Conservation (phyloP, 2,797 vertebrate genomes). For the Saxicola maurus region DNA sequence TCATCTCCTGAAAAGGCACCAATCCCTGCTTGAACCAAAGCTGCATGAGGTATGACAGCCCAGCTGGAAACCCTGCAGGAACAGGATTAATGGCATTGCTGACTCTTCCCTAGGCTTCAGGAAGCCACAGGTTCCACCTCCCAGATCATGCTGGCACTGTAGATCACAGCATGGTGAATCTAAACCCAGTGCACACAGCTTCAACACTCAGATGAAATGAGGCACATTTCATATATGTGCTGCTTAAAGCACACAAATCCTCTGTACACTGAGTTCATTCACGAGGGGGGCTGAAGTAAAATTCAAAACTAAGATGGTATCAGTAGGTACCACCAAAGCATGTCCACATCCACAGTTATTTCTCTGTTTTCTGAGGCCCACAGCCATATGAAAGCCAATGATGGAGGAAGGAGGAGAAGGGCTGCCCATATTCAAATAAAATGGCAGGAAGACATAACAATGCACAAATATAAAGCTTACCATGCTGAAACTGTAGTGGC, state of each 20-base stretch:
- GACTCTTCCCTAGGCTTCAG: background rate
- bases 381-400: background rate
- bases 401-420: background rate
- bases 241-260: background rate
- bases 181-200: background rate
- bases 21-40: background rate
- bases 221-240: accelerated
- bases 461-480: background rate
- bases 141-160: background rate
- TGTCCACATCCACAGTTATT: background rate
- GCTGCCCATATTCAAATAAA: background rate
- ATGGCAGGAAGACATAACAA: background rate
- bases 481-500: background rate
- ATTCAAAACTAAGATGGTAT: background rate
- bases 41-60: accelerated
- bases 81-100: background rate
- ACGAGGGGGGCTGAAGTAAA: background rate
- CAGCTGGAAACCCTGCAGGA: background rate
- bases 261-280: background rate
- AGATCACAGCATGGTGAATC: background rate
- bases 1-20: background rate
- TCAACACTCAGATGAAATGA: background rate
- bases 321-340: background rate
- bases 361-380: background rate
- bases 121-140: background rate